A percentile compares a stretch with the other conserved stretches of the same genome.
Conservation (phyloP, 2,797 vertebrate species). For the Karalla daura region DNA sequence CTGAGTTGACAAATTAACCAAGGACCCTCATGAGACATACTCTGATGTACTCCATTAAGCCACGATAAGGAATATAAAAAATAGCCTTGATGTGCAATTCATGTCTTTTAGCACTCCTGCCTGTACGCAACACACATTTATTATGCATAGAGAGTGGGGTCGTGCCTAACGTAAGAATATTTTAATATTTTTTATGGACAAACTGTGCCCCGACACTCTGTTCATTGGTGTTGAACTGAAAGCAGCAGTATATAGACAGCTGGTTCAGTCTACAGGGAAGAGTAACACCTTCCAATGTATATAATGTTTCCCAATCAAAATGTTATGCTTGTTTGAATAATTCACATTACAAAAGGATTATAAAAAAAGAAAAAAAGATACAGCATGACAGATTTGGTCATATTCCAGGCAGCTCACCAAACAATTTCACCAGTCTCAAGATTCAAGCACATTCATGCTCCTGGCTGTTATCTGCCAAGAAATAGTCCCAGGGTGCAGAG, state of each 20-base stretch:
- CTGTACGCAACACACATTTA: slow-evolving; percentile 15
- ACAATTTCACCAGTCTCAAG: not conserved
- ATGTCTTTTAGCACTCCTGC: not conserved
- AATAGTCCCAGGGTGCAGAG: not conserved
- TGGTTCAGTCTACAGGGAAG: not conserved
- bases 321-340: not conserved
- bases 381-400: no score
- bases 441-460: not conserved
- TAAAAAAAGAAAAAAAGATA: no score
- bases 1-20: not conserved
- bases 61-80: not conserved
- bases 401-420: not conserved
- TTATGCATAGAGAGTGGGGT: slow-evolving; percentile 17
- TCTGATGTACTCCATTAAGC: not conserved
- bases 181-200: slow-evolving; percentile 1
- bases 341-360: no score
- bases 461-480: not conserved
- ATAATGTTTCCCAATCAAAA: not conserved
- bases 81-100: not conserved
- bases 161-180: not conserved
- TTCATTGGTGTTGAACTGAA: not conserved
- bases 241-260: not conserved
- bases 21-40: not conserved
- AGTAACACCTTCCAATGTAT: not conserved
- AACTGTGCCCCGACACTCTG: not conserved